phyloP scores from a whole-genome alignment of 2,888 invertebrate genomes.

The Calameuta pallipes region DNA sequence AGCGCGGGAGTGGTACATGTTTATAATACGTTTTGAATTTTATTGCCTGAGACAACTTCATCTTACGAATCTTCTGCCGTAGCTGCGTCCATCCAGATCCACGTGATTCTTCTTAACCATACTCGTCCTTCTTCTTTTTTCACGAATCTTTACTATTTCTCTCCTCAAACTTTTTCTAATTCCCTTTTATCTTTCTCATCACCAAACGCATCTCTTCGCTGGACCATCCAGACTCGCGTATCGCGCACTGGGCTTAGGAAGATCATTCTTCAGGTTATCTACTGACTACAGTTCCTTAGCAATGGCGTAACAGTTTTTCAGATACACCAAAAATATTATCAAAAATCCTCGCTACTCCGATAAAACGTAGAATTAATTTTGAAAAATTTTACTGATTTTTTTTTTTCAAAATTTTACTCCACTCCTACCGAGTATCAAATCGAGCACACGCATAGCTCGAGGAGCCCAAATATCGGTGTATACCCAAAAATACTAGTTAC shows the following conservation, averaged over 20 bases:
- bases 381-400: background rate
- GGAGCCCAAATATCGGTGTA: background rate
- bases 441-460: background rate
- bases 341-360: background rate
- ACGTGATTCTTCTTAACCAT: background rate
- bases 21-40: slow-evolving; percentile 56
- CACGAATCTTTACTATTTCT: background rate
- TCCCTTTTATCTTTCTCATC: background rate
- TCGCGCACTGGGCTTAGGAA: background rate
- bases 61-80: background rate
- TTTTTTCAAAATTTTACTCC: background rate
- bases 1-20: slow-evolving; percentile 49
- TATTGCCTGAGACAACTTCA: slow-evolving; percentile 39
- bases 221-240: background rate
- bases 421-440: background rate
- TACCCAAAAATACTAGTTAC: background rate
- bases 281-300: no score
- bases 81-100: background rate
- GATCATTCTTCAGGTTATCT: no score
- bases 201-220: background rate
- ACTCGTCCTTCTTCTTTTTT: background rate
- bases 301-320: no score
- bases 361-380: background rate
- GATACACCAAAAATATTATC: background rate
- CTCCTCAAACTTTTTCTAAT: background rate